phyloP scores from a whole-genome alignment of 2,888 invertebrate genomes.

The Nephrocerus scutellatus region DNA sequence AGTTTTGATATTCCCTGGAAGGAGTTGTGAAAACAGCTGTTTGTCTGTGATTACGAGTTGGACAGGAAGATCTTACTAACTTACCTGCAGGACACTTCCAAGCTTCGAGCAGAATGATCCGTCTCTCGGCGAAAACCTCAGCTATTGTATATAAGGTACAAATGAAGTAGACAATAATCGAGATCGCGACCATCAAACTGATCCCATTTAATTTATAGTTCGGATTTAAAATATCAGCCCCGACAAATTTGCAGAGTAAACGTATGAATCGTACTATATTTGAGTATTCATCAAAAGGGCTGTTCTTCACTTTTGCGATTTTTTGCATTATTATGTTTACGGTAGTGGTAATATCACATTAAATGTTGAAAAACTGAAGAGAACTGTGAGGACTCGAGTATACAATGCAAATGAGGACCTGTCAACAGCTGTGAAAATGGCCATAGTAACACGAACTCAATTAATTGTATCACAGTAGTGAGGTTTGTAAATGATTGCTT shows the following conservation, averaged over 20 bases:
- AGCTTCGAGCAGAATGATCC: constrained; percentile 15
- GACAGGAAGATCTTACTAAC: no score
- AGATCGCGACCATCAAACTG: constrained; percentile 13
- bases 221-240: constrained; percentile 14
- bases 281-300: constrained; percentile 2
- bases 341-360: no score
- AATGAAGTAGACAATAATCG: constrained; percentile 13
- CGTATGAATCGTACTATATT: constrained; percentile 5
- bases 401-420: no score
- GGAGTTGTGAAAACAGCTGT: no score
- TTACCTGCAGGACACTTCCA: constrained; percentile 16
- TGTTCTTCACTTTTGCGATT: not conserved
- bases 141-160: constrained; percentile 15
- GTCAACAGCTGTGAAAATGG: no score
- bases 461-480: no score
- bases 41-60: no score
- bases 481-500: no score
- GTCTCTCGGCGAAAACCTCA: constrained; percentile 12
- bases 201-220: constrained; percentile 14
- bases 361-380: no score
- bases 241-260: constrained; percentile 10
- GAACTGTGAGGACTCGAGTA: no score
- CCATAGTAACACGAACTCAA: no score
- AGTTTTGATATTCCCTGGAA: no score
- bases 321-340: constrained; percentile 3